These are phyloP conservation scores for Lophura nycthemera DNA, from an alignment of 2,113 vertebrate genomes.

Conservation along the genomic window DNA sequence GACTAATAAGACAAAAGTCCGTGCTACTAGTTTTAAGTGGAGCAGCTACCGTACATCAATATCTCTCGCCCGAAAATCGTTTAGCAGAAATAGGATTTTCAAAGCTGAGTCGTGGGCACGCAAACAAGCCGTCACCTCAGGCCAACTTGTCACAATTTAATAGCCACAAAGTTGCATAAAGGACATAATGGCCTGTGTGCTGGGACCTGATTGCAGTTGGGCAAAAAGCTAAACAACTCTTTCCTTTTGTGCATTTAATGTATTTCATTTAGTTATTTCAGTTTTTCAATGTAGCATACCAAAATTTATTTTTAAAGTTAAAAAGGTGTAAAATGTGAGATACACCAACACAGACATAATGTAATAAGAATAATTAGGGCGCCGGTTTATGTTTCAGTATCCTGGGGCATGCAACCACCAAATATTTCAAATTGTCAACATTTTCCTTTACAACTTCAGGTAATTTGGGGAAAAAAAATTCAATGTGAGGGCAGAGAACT, in stretches of 20 bases:
- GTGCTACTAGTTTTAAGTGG: too few species aligned
- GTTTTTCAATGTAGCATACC: not conserved
- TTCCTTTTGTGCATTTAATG: not conserved
- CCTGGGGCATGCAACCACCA: not conserved
- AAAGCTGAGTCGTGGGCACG: too few species aligned
- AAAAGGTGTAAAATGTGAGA: conserved; percentile 3
- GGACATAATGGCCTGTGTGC: not conserved
- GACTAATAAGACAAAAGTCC: too few species aligned
- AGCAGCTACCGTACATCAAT: too few species aligned
- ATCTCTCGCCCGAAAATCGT: too few species aligned
- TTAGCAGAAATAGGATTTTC: too few species aligned
- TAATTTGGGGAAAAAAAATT: conserved; percentile 49
- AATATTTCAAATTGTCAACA: conserved; percentile 41
- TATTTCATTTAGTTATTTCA: not conserved
- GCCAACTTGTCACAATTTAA: too few species aligned
- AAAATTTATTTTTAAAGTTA: conserved; percentile 20
- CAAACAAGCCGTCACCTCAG: too few species aligned
- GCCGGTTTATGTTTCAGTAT: too few species aligned
- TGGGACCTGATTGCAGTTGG: not conserved
- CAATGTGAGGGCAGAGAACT: conserved; percentile 33
- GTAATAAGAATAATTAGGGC: too few species aligned
- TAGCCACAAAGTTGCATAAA: not conserved
- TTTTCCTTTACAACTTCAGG: conserved; percentile 61
- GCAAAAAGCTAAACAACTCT: not conserved
- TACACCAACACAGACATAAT: too few species aligned